These are phyloP conservation scores for Neomonachus schauinslandi DNA, from an alignment of 2,113 vertebrate genomes.

Conservation along the genomic window DNA sequence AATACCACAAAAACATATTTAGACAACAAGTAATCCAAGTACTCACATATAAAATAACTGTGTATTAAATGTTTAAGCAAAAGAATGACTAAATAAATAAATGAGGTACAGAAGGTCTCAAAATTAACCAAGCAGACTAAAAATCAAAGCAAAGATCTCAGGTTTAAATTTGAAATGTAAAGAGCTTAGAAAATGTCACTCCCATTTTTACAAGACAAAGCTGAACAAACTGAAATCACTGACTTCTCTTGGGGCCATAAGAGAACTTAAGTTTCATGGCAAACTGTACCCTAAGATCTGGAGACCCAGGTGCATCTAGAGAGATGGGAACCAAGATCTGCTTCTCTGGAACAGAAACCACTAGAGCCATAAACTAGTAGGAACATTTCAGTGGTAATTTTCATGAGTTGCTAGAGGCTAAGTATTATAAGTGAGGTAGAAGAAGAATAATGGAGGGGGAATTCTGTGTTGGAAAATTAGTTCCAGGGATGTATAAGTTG, in stretches of 20 bases:
- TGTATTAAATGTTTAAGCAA: not conserved
- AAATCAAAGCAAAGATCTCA: not conserved
- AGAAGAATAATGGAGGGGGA: not conserved
- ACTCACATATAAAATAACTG: not conserved
- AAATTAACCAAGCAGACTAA: not conserved
- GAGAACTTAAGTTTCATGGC: not conserved
- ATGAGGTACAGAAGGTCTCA: not conserved
- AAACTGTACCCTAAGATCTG: not conserved
- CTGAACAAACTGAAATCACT: not conserved
- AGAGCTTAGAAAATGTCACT: not conserved
- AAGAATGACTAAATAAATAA: not conserved
- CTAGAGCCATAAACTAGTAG: not conserved
- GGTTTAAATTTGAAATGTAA: not conserved
- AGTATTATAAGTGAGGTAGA: not conserved
- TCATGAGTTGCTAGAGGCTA: not conserved
- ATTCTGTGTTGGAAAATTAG: not conserved
- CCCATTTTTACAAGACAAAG: not conserved
- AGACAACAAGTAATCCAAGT: not conserved
- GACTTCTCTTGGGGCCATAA: not conserved
- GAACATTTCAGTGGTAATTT: not conserved
- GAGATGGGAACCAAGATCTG: not conserved
- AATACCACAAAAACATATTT: not conserved
- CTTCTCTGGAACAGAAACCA: not conserved
- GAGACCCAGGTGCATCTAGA: not conserved
- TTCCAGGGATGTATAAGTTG: not conserved